Evolutionary conservation across 2,888 invertebrate genomes (phyloP).

Genomic region (Himalopsyche anomala): DNA sequence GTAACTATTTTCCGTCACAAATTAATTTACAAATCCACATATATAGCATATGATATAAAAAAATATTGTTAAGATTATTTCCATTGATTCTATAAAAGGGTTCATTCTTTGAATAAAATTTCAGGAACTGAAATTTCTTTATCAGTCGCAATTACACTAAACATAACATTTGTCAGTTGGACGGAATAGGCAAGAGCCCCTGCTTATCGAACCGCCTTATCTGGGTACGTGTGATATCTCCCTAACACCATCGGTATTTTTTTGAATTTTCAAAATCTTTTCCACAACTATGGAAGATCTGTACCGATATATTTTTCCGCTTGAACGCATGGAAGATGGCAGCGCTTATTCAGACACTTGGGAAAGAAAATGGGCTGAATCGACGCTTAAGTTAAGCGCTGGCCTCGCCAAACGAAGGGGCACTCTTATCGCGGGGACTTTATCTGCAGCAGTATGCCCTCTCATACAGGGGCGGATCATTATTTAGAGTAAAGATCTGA

Average conservation of each 20-base stretch:
- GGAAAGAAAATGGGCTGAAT: conserved; percentile 54
- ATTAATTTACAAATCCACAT: too few species aligned
- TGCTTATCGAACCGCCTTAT: not conserved
- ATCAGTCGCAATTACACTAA: too few species aligned
- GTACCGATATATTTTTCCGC: conserved; percentile 16
- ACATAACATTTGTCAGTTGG: not conserved
- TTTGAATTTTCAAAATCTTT: conserved; percentile 34
- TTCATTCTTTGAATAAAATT: too few species aligned
- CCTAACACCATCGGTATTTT: not conserved
- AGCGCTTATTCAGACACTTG: conserved; percentile 53
- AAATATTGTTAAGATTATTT: too few species aligned
- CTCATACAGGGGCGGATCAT: not conserved
- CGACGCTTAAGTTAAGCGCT: conserved; percentile 48
- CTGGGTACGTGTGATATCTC: conserved; percentile 16
- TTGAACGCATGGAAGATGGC: conserved; percentile 7
- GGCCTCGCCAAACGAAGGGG: conserved; percentile 44
- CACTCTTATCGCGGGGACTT: conserved; percentile 42
- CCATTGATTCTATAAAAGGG: too few species aligned
- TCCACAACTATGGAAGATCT: conserved; percentile 11
- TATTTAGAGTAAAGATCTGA: not conserved
- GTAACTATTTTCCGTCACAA: too few species aligned
- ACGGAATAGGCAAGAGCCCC: not conserved
- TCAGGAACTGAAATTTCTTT: too few species aligned
- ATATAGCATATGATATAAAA: too few species aligned
- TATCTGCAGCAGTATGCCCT: conserved; percentile 30